Percentiles rank a stretch among this genome's conserved stretches.
Conservation (phyloP, 2,797 vertebrate genomes). For the Merluccius polli region DNA sequence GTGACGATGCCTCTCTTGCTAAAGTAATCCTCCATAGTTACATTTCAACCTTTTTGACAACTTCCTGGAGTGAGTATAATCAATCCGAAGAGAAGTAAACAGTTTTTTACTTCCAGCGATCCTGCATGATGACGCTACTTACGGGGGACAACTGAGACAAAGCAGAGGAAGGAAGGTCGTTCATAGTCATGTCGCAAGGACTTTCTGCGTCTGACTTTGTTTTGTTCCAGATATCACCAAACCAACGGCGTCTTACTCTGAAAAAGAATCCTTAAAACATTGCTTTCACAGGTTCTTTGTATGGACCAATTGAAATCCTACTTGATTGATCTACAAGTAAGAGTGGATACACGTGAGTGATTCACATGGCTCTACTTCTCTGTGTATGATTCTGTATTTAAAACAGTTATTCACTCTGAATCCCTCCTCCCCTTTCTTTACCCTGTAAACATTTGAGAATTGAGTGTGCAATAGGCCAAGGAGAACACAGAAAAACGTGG, state of each 20-base stretch:
- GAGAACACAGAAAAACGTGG: slow-evolving; percentile 14
- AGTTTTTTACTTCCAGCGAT: background rate
- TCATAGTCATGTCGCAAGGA: slow-evolving; percentile 33
- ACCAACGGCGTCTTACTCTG: slow-evolving; percentile 26
- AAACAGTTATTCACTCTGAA: slow-evolving; percentile 31
- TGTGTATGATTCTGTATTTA: slow-evolving; percentile 23
- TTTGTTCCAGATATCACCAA: slow-evolving; percentile 30
- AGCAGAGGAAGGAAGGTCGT: background rate
- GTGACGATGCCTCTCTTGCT: background rate
- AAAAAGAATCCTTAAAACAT: slow-evolving; percentile 5
- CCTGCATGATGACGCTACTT: background rate
- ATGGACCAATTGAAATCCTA: slow-evolving; percentile 21
- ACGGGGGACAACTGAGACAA: background rate
- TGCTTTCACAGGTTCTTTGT: too few species aligned
- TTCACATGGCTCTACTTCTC: too few species aligned
- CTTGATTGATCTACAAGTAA: background rate
- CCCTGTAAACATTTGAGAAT: slow-evolving; percentile 64
- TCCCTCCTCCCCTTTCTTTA: slow-evolving; percentile 42
- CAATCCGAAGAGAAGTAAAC: background rate
- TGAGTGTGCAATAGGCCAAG: slow-evolving; percentile 29
- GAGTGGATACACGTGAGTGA: background rate
- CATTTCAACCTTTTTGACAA: background rate
- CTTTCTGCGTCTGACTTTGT: slow-evolving; percentile 14
- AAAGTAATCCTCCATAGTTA: background rate
- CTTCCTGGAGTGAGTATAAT: background rate